Evolutionary conservation across 2,113 vertebrate genomes (phyloP), one percentile per base, ranked within the genome.

Genomic region (Litocranius walleri): DNA sequence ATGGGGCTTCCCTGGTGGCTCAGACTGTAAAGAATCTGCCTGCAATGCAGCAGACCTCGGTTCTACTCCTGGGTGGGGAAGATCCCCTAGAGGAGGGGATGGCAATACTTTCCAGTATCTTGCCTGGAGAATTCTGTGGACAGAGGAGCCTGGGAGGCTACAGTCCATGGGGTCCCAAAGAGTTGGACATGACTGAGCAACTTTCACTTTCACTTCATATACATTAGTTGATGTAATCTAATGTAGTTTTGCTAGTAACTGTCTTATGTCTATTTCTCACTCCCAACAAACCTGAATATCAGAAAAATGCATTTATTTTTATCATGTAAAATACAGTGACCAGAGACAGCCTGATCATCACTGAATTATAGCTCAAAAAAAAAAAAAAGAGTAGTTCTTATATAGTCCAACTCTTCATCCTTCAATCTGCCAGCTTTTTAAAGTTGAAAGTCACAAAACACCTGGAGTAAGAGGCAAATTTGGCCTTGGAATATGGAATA

Each of bases 191-290:
- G n/a, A 71, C 17, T 36, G 64, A 71, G n/a, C n/a, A 36, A 71
- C 64, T 67, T 67, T 67, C 8, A 71, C 64, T 71, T 21, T 36
- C n/a, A 71, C 64, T 71, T 71, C 33, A 27, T 27, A 59, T 74
- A 40, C 15, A 64, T 88, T 91, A 94, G 43, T 88, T 88, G 88
- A 93, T 96, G 6, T 27, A 97, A 30, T 77, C 59, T 96, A 92
- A 94, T 81, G 56, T 50, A 88, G 81, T 86, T 94, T 94, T 96
- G 15, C 12, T 43, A 95, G 57, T 82, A 88, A 95, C 88, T 93
- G 30, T 90, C 92, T 85, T 67, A 93, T 94, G 91, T 96, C 29
- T 96, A 36, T 71, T 56, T 93, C 33, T 97, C 16, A 77, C 5
- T 74, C 43, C 50, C 30, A n/a, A 9, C 1, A 96, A 94, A 43